A percentile compares a stretch with the other conserved stretches of the same genome.
phyloP scores from a whole-genome alignment of 2,113 vertebrate genomes.

The Alces alces region DNA sequence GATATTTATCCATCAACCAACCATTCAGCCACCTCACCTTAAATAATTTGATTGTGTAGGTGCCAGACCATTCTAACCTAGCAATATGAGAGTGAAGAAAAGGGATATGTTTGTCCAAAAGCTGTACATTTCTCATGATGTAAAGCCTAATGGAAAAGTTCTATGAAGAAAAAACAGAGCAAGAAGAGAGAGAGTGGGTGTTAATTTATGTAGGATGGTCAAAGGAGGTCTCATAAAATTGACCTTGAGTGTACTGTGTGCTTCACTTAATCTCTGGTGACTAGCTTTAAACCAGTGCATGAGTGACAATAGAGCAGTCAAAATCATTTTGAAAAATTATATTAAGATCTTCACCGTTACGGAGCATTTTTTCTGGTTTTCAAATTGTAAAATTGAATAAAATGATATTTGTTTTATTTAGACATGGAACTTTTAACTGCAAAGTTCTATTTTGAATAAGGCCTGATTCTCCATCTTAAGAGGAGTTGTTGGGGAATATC shows the following conservation, averaged over 20 bases:
- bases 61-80: not conserved
- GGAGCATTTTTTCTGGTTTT: slow-evolving; percentile 18
- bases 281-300: not conserved
- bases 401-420: not conserved
- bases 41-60: not conserved
- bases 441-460: slow-evolving; percentile 30
- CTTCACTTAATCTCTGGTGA: not conserved
- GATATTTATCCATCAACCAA: not conserved
- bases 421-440: not conserved
- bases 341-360: not conserved
- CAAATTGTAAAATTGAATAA: not conserved
- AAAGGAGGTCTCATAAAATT: not conserved
- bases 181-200: not conserved
- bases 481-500: not conserved
- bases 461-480: not conserved
- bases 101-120: not conserved
- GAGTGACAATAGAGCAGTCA: not conserved
- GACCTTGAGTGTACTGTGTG: not conserved
- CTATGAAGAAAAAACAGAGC: not conserved
- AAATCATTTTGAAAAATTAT: not conserved
- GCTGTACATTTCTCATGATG: not conserved
- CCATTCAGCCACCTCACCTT: not conserved
- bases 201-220: not conserved
- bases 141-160: not conserved
- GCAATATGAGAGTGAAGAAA: not conserved